Conservation (phyloP, 2,888 invertebrate species). For the Sinohyriopsis cumingii region DNA sequence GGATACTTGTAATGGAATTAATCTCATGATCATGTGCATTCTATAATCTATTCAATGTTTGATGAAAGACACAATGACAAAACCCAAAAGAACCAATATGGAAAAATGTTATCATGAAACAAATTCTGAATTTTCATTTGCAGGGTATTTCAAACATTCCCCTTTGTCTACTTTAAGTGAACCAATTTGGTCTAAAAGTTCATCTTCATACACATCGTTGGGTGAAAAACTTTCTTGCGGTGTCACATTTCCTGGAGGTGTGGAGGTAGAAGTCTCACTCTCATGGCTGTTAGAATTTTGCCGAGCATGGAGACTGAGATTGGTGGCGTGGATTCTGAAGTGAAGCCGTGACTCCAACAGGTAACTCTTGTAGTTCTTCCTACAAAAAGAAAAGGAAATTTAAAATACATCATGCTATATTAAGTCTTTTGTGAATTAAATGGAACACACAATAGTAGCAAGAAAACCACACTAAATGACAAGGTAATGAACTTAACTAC, state of each 20-base stretch:
- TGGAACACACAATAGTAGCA: background rate
- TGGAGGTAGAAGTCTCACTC: background rate
- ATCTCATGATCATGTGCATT: no score
- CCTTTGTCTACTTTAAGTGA: no score
- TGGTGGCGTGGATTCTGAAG: conserved; percentile 86
- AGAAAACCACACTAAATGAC: background rate
- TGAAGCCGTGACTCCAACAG: conserved; percentile 90
- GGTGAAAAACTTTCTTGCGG: no score
- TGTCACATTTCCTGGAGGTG: conserved; percentile 5
- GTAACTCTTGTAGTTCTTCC: conserved; percentile 91
- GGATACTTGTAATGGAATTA: no score
- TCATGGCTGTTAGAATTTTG: conserved; percentile 21
- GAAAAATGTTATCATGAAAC: no score
- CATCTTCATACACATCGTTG: no score
- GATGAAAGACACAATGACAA: no score
- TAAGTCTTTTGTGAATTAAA: background rate
- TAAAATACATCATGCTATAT: background rate
- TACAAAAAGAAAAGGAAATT: conserved; percentile 72
- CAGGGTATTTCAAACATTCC: no score
- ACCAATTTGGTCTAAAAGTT: no score
- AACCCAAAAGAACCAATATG: no score
- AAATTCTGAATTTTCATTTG: no score
- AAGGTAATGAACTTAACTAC: background rate
- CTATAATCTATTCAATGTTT: no score
- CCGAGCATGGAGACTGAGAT: conserved; percentile 46